Conservation (phyloP, 2,113 vertebrate species). For the Sapajus apella region DNA sequence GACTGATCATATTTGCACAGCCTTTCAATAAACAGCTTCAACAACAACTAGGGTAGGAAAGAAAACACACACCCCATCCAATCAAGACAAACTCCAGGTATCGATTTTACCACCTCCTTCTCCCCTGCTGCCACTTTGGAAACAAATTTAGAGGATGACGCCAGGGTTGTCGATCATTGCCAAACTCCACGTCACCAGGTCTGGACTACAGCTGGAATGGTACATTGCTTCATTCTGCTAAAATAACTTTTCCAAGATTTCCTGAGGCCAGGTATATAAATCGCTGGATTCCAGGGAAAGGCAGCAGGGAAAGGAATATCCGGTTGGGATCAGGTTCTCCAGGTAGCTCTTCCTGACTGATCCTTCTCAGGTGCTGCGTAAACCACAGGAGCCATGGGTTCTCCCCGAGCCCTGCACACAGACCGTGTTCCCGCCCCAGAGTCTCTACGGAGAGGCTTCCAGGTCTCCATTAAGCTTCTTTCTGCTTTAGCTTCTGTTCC, state of each 20-base stretch:
- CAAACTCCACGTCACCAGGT: background rate
- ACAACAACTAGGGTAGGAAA: background rate
- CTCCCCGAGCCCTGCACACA: background rate
- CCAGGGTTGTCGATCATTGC: background rate
- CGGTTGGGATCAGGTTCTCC: background rate
- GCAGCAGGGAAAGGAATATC: background rate
- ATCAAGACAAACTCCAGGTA: background rate
- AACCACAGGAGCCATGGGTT: too few relatives aligned
- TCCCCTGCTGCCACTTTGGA: background rate
- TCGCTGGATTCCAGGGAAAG: background rate
- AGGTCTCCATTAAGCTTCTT: background rate
- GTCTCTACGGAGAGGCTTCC: background rate
- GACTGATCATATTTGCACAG: constrained; percentile 75
- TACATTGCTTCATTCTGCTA: background rate
- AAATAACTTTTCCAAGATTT: background rate
- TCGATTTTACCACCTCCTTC: background rate
- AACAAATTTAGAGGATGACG: background rate
- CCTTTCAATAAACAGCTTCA: constrained; percentile 63
- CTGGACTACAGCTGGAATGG: background rate
- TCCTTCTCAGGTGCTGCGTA: accelerated
- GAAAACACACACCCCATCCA: background rate
- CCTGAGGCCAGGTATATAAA: background rate
- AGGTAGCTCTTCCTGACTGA: background rate
- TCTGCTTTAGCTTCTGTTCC: background rate
- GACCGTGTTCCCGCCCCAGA: too few relatives aligned